These are phyloP conservation scores for Lydus trimaculatus DNA, from an alignment of 2,888 invertebrate species.

Conservation along the genomic window DNA sequence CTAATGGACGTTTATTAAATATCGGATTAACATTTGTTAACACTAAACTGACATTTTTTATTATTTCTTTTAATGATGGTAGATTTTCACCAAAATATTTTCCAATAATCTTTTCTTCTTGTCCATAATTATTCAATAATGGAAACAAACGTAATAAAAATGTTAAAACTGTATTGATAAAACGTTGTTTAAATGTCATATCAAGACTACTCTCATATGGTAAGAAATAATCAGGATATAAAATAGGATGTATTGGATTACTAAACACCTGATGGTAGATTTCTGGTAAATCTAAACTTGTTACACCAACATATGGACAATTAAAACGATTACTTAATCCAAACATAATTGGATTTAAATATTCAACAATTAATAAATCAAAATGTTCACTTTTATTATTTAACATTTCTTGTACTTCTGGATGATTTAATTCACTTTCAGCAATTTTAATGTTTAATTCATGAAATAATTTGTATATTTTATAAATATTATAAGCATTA, in stretches of 20 bases:
- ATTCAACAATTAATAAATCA: slow-evolving; percentile 50
- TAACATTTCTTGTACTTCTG: slow-evolving; percentile 45
- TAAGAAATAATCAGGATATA: slow-evolving; percentile 46
- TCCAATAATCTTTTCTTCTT: slow-evolving; percentile 19
- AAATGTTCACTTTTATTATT: slow-evolving; percentile 51
- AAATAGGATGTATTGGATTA: slow-evolving; percentile 48
- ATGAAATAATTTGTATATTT: slow-evolving; percentile 13
- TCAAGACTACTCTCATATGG: slow-evolving; percentile 23
- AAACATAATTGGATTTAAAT: slow-evolving; percentile 38
- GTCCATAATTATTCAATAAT: no score
- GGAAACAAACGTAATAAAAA: neutral
- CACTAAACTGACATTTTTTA: slow-evolving; percentile 38
- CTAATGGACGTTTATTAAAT: slow-evolving; percentile 40
- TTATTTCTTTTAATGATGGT: slow-evolving; percentile 39
- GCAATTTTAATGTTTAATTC: slow-evolving; percentile 25
- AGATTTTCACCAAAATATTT: slow-evolving; percentile 43
- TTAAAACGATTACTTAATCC: slow-evolving; percentile 47
- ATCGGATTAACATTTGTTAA: slow-evolving; percentile 45
- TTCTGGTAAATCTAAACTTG: slow-evolving; percentile 42
- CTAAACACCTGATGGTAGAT: slow-evolving; percentile 43
- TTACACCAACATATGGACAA: slow-evolving; percentile 47
- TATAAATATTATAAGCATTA: neutral
- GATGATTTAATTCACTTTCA: slow-evolving; percentile 37
- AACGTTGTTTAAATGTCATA: slow-evolving; percentile 23
- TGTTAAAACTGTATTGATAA: slow-evolving; percentile 5